These are phyloP conservation scores for Cryptotis parvus DNA, from an alignment of 2,113 vertebrate genomes.

Conservation along the genomic window DNA sequence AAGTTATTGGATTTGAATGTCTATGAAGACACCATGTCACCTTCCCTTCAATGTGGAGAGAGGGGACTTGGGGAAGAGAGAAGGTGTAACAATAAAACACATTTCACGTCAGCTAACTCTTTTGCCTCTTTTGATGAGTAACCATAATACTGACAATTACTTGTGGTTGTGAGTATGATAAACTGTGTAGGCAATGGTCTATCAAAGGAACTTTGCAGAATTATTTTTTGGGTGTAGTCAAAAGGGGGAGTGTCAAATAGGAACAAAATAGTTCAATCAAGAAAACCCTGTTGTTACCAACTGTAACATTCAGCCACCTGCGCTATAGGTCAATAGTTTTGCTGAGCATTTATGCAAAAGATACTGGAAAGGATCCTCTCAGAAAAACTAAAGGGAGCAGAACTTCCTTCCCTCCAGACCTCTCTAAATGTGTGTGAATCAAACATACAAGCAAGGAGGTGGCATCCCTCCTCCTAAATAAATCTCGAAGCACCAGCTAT, in stretches of 20 bases:
- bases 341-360: background rate
- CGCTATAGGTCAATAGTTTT: background rate
- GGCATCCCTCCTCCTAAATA: constrained; percentile 51
- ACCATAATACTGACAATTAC: background rate
- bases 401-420: too few species aligned
- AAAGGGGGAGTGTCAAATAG: background rate
- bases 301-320: background rate
- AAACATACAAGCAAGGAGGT: constrained; percentile 56
- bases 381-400: background rate
- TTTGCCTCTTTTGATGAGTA: background rate
- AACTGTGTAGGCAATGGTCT: background rate
- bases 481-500: constrained; percentile 74
- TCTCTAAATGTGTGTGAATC: background rate
- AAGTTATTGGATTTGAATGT: constrained; percentile 92
- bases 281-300: background rate
- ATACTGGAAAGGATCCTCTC: background rate
- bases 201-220: background rate
- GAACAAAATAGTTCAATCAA: background rate
- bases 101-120: background rate
- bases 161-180: background rate
- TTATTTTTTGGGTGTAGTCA: background rate
- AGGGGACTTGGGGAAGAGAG: constrained; percentile 77
- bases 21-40: constrained; percentile 89
- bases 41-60: constrained; percentile 82
- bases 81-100: constrained; percentile 58